Evolutionary conservation across 2,797 vertebrate genomes (phyloP), one percentile per base, ranked within the genome.

Genomic region (Poecilia gillii): DNA sequence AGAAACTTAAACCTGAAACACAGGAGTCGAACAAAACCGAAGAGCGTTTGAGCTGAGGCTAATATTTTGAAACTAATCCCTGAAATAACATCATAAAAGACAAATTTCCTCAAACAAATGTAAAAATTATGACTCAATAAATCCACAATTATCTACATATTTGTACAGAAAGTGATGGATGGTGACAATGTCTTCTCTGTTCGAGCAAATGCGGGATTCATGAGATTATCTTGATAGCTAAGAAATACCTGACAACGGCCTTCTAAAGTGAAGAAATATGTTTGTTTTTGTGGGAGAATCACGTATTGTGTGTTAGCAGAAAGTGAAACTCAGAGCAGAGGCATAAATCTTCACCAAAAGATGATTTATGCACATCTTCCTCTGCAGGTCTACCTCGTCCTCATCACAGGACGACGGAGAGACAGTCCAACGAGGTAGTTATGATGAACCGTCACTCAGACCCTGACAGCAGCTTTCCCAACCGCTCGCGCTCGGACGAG

Each of bases 401-500:
- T 84, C 88, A 78, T 79, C 76, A 41, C 76, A 74, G 75, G 72
- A 64, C 8, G 59, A 13, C 25, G 51, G 6, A 1, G 59, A 36
- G 77, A 14, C 39, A 39, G 81, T 43, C 6, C 79, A 91, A 88
- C 77, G 20, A 79, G 95, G 91, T 87, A 86, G 94, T 93, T 94
- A 93, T 92, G 84, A 91, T 92, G 49, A 90, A 80, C 89, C 80
- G 90, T 96, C 96, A 93, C 90, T 96, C 94, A 91, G 76, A 43
- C 0, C 79, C 89, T 93, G 94, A 94, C 93, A 90, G 95, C 82
- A 49, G 94, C 95, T 95, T 91, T 85, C 96, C 95, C 82, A 82
- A 93, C 91, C 86, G 91, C 94, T 95, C 94, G 90, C 90, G 75
- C 88, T 85, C 90, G 93, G 94, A 95, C 92, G 91, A 95, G 96